Base-by-base conservation (phyloP, 2,113 vertebrate genomes). In the Ceyx margarethae region DNA sequence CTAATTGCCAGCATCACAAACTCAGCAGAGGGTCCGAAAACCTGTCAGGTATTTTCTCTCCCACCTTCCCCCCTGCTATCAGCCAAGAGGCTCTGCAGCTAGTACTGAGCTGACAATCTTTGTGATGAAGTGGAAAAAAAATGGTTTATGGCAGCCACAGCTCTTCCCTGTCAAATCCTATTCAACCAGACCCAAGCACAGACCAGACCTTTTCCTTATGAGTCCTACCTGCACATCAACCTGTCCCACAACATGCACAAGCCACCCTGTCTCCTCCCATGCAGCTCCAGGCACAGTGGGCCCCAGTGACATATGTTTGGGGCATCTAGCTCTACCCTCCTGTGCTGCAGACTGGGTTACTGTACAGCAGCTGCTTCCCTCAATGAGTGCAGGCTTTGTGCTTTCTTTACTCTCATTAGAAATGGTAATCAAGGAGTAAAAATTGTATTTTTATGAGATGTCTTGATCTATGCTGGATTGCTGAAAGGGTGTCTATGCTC, bases 181-280 rank as follows among this genome's bases (percentile, higher is more conserved):
- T 5, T 26, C 22, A 33, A 20, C 8, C n/a, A 58, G 72, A 48
- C 29, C 5, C 9, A 11, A 31, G 58, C 14, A 53, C 22, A 33
- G 28, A 46, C 6, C 51, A 72, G 23, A 7, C 16, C 4, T 67
- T 68, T 40, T 13, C 21, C 62, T 42, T 28, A 1, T 3, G 9
- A 50, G 31, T n/a, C 29, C 89, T 37, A 25, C 33, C 50, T 6
- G 0, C 28, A 13, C 22, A 29, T 21, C 28, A 25, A 11, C 45
- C 28, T 11, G 23, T 65, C 43, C 45, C 65, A 65, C 28, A 25
- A 25, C 1, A 1, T 28, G 22, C 43, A 57, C 40, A 53, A 53
- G 31, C 29, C 46, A 23, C 1, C 1, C 21, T 14, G 37, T 15
- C 26, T 28, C 25, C 23, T 26, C 10, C 15, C 2, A 0, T 10